Percentiles rank a stretch among this genome's conserved stretches.
phyloP scores from a whole-genome alignment of 1,140 invertebrate species.

The Eumeta japonica region DNA sequence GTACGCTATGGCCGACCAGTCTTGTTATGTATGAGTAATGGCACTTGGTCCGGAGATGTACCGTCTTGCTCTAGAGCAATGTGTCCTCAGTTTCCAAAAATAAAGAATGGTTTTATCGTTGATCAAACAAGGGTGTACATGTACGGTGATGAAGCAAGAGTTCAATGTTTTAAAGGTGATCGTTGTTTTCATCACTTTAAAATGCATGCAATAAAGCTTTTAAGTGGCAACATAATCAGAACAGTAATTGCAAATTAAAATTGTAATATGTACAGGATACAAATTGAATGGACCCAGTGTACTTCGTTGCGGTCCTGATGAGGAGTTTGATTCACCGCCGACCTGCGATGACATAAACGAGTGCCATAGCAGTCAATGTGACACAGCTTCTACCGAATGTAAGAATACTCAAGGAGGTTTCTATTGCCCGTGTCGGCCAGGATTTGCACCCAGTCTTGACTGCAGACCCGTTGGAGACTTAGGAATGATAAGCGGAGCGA shows the following conservation, averaged over 20 bases:
- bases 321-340: constrained; percentile 81
- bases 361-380: constrained; percentile 85
- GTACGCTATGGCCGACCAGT: constrained; percentile 84
- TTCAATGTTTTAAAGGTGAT: constrained; percentile 88
- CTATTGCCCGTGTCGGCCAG: constrained; percentile 83
- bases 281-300: constrained; percentile 67
- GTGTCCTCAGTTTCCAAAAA: constrained; percentile 80
- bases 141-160: constrained; percentile 87
- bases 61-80: constrained; percentile 84
- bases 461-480: constrained; percentile 86
- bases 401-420: constrained; percentile 89
- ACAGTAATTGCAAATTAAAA: neutral
- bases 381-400: constrained; percentile 87
- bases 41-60: constrained; percentile 91
- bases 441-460: constrained; percentile 84
- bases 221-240: neutral
- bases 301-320: constrained; percentile 82
- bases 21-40: constrained; percentile 93
- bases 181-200: neutral
- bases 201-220: neutral
- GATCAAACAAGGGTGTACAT: constrained; percentile 74
- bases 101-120: constrained; percentile 82
- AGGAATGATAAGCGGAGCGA: constrained; percentile 83
- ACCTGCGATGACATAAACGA: constrained; percentile 93
- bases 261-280: constrained; percentile 26